Percentiles rank a stretch among this genome's conserved stretches.
Evolutionary conservation across 2,888 invertebrate species (phyloP).

Genomic region (Galerucella pusilla): DNA sequence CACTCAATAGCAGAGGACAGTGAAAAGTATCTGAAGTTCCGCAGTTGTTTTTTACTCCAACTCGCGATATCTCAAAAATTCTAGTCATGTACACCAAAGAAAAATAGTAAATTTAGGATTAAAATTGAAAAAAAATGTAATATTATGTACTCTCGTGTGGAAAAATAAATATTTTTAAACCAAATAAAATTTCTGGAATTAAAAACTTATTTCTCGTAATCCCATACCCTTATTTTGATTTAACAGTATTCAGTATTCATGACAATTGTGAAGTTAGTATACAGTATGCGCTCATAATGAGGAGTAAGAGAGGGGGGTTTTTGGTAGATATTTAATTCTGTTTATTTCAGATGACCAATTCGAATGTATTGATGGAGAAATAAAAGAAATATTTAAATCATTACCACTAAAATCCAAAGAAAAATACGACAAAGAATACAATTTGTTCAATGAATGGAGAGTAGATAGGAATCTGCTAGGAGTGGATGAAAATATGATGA

Average conservation of each 20-base stretch:
- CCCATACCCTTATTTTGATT: too few relatives aligned
- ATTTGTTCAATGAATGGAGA: slow-evolving; percentile 23
- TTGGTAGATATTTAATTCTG: not conserved
- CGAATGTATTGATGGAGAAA: not conserved
- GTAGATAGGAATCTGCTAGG: slow-evolving; percentile 7
- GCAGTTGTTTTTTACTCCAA: too few relatives aligned
- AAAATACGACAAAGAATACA: slow-evolving; percentile 22
- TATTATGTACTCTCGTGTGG: not conserved
- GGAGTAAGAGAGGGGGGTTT: not conserved
- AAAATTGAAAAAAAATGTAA: not conserved
- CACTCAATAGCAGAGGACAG: too few relatives aligned
- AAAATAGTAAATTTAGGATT: not conserved
- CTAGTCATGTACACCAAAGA: not conserved
- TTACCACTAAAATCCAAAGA: slow-evolving; percentile 14
- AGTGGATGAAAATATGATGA: slow-evolving; percentile 7
- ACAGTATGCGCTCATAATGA: too few relatives aligned
- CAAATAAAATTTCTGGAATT: too few relatives aligned
- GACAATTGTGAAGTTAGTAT: too few relatives aligned
- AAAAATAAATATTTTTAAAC: slow-evolving; percentile 3
- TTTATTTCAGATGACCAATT: slow-evolving; percentile 4
- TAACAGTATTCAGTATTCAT: too few relatives aligned
- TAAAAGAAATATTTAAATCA: not conserved
- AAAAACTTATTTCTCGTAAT: too few relatives aligned
- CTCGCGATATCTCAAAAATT: not conserved
- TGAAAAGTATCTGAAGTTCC: too few relatives aligned